Conservation (phyloP, 2,797 vertebrate genomes). For the Aldrovandia affinis region DNA sequence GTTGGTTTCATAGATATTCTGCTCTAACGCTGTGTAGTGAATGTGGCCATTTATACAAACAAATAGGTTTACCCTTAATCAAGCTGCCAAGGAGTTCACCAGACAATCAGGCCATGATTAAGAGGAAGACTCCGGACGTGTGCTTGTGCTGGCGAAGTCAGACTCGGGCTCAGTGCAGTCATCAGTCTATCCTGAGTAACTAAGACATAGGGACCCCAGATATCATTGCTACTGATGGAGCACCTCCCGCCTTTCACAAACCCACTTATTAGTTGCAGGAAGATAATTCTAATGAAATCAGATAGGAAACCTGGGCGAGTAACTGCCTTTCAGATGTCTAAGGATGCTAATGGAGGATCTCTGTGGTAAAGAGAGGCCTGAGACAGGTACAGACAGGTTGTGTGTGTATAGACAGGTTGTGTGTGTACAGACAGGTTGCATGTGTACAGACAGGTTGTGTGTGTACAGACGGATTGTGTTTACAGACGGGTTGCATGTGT, state of each 20-base stretch:
- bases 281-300: constrained; percentile 26
- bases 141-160: neutral
- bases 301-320: neutral
- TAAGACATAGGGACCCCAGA: neutral
- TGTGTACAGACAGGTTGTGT: neutral
- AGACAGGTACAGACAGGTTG: neutral
- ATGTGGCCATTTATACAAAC: neutral
- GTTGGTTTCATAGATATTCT: neutral
- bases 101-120: neutral
- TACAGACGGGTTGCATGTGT: too few relatives aligned
- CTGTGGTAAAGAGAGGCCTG: neutral
- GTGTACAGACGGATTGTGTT: too few relatives aligned
- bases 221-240: neutral
- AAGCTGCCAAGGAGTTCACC: constrained; percentile 1
- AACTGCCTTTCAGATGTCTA: neutral
- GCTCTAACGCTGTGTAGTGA: neutral
- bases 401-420: neutral
- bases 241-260: neutral
- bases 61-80: constrained; percentile 15
- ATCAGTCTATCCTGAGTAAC: constrained; percentile 12
- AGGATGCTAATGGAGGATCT: constrained; percentile 7
- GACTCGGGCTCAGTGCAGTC: neutral
- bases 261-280: constrained; percentile 16
- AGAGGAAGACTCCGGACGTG: neutral
- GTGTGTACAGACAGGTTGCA: neutral